Evolutionary conservation across 1,140 invertebrate genomes (phyloP), one percentile per base, ranked within the genome.

Genomic region (Charaxes varanes): DNA sequence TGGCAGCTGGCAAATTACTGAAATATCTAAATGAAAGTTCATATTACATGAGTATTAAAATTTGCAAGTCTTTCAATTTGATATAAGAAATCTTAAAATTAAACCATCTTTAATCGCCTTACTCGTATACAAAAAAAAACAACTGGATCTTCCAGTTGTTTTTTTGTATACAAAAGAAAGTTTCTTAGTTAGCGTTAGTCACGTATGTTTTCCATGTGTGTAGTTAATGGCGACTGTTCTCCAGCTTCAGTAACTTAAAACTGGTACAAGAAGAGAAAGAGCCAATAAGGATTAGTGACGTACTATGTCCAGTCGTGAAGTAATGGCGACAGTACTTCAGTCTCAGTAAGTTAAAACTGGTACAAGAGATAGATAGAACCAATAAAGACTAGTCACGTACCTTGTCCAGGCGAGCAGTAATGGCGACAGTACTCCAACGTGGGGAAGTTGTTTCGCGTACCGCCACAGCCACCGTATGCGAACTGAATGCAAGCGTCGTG

Each of bases 381-480:
- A 15, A 30, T n/a, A 15, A 4, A 30, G 11, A 3, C 13, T 11
- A 15, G 3, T 4, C 14, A 14, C 6, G 18, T 84, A 91, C 90
- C 89, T 87, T 92, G 90, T 14, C 87, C 87, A 22, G 87, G 80
- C 3, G 87, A 85, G 77, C 96, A 98, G 30, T 89, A 87, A 41
- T 88, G 85, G 47, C 93, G 87, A 83, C 96, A 98, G 56, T 94
- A 89, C 22, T 94, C 88, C 21, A 88, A 83, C 10, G 85, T 87
- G 22, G 88, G 86, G 85, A 96, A 98, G 57, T 93, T 91, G 70
- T 98, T 98, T 34, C 87, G 85, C 71, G 97, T 97, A 24, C 94
- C 94, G 6, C 88, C 89, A 62, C 95, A 97, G 27, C 95, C 95
- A 0, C 90, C 88, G 56, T 93, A 97, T 2, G 86, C 77, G 78